Conservation (phyloP, 2,797 vertebrate genomes). For the Mionectes olivaceus region DNA sequence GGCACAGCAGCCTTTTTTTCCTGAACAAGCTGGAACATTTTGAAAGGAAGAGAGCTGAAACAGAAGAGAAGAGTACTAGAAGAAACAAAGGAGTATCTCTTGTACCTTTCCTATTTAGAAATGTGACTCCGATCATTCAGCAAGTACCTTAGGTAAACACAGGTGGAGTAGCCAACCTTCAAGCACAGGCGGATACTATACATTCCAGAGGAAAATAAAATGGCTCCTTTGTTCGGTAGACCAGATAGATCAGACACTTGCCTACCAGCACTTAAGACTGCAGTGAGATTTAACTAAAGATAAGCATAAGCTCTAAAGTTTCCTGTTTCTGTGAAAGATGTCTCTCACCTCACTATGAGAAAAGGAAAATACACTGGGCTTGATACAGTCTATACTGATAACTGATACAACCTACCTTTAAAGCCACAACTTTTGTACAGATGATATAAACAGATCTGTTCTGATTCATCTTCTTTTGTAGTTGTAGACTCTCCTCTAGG, state of each 20-base stretch:
- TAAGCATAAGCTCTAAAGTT: background rate
- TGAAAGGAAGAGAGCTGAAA: background rate
- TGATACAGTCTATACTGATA: background rate
- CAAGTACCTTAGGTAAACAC: background rate
- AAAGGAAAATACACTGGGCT: background rate
- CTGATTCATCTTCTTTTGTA: constrained; percentile 52
- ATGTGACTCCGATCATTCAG: background rate
- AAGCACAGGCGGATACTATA: background rate
- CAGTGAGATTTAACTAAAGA: background rate
- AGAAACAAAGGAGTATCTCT: background rate
- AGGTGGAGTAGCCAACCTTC: background rate
- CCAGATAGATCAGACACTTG: background rate
- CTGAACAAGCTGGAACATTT: background rate
- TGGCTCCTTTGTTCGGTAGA: background rate
- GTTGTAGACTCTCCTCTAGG: background rate
- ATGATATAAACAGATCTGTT: constrained; percentile 88
- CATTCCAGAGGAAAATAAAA: background rate
- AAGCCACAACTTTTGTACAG: constrained; percentile 85
- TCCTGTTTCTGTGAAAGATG: background rate
- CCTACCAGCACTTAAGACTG: background rate
- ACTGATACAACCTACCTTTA: constrained; percentile 78
- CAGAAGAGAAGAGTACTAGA: background rate
- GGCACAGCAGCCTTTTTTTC: background rate
- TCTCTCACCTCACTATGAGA: background rate
- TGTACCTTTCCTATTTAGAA: background rate